Base-by-base conservation (phyloP, 1,140 invertebrate genomes). In the Drosophila melanogaster region DNA sequence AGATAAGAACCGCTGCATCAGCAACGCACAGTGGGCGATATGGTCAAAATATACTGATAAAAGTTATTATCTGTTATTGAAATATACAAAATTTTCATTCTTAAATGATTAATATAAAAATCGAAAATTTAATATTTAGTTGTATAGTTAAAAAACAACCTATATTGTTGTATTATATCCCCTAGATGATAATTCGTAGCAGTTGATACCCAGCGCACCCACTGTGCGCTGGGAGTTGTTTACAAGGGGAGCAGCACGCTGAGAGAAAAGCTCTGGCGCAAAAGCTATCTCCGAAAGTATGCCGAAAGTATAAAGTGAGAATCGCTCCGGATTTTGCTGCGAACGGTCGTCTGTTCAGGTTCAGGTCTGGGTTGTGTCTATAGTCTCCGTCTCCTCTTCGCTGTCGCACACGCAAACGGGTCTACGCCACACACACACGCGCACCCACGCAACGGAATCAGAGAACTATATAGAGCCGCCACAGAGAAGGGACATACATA, bases 281-380 rank as follows among this genome's bases (percentile, higher is more conserved):
- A 87, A 89, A 89, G 72, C 72, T 74, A 50, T 38, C 14, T 38
- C 19, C 58, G 70, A 47, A 55, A 62, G 76, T 79, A 73, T 84
- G 73, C 35, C 77, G 80, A 83, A 46, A 56, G 61, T 56, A 73
- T 54, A 53, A 74, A 26, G 49, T 91, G 84, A 91, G 90, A 91
- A 91, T 79, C 79, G 75, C 74, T 91, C 90, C 89, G 83, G 77
- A 84, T 79, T 81, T 90, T 69, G 87, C 73, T 65, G 90, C 50
- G 78, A 81, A 85, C 89, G 84, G 89, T 90, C 69, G 84, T 79
- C 49, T 51, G 24, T 50, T 50, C 47, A 50, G 49, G 24, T 50
- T 50, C 47, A 50, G 49, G 49, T 51, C 50, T 83, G 75, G 70
- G 57, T 66, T 73, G 81, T 78, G 81, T 73, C 62, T 75, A 58